These are phyloP conservation scores for Nephrotoma appendiculata DNA, from an alignment of 2,888 invertebrate species.

Conservation along the genomic window DNA sequence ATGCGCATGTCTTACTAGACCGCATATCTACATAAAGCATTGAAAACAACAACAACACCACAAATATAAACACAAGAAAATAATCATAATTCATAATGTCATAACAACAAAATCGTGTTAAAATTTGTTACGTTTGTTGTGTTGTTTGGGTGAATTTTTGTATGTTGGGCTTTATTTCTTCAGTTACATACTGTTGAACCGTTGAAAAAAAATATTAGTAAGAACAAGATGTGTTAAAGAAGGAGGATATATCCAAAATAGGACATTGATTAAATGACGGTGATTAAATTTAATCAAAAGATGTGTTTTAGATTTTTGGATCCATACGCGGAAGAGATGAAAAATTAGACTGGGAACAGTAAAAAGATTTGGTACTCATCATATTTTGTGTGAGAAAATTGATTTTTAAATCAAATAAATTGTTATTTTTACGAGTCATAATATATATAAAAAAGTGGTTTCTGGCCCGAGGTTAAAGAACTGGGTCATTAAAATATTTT, in stretches of 20 bases:
- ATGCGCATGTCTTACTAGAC: not conserved
- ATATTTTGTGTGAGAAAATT: not conserved
- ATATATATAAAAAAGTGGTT: no score
- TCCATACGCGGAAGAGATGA: not conserved
- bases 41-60: not conserved
- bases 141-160: not conserved
- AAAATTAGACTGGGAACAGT: not conserved
- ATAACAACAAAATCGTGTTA: not conserved
- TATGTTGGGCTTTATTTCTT: not conserved
- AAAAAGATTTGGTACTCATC: not conserved
- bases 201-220: not conserved
- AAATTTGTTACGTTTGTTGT: not conserved
- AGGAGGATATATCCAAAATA: not conserved
- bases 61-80: not conserved
- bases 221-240: not conserved
- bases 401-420: not conserved
- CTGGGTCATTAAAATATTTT: no score
- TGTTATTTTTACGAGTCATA: no score
- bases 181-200: not conserved
- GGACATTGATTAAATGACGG: constrained; percentile 3
- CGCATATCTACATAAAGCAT: not conserved
- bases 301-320: not conserved
- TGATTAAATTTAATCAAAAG: constrained; percentile 1
- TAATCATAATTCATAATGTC: not conserved
- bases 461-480: no score